Evolutionary conservation across 2,113 vertebrate species (phyloP).

Genomic region (Maccullochella peelii): DNA sequence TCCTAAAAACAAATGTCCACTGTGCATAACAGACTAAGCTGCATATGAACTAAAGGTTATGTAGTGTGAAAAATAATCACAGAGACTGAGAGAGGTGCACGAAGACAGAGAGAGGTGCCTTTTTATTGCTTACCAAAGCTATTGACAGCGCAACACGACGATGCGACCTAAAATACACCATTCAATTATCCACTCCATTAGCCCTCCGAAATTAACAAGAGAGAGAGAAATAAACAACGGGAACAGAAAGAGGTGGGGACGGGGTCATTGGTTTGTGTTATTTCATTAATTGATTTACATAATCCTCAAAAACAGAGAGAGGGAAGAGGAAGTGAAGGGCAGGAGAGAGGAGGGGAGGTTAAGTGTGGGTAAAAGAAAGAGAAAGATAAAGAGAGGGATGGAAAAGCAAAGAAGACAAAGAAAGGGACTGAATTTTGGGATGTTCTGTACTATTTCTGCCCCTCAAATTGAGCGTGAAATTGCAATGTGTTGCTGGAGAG

Average conservation of each 20-base stretch:
- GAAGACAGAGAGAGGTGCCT: constrained; percentile 11
- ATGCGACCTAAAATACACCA: constrained; percentile 54
- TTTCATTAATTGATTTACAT: constrained; percentile 77
- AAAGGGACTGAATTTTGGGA: constrained; percentile 33
- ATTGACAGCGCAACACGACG: constrained; percentile 44
- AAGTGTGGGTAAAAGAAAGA: neutral
- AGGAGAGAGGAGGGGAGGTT: neutral
- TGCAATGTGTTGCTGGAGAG: constrained; percentile 76
- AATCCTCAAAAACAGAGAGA: constrained; percentile 55
- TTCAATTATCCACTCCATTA: constrained; percentile 76
- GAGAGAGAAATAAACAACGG: constrained; percentile 46
- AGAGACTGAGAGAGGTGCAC: neutral
- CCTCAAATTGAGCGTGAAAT: constrained; percentile 83
- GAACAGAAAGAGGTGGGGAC: constrained; percentile 25
- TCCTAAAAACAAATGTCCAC: constrained; percentile 53
- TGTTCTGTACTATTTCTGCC: constrained; percentile 75
- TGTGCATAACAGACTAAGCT: neutral
- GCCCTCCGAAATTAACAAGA: constrained; percentile 47
- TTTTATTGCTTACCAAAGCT: constrained; percentile 46
- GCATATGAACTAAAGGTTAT: constrained; percentile 14
- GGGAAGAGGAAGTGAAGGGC: constrained; percentile 3
- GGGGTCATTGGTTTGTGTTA: constrained; percentile 57
- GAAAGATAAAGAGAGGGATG: constrained; percentile 18
- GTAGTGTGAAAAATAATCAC: neutral
- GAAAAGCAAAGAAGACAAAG: constrained; percentile 26